A percentile compares a stretch with the other conserved stretches of the same genome.
Evolutionary conservation across 1,140 invertebrate species (phyloP).

Genomic region (Riptortus pedestris): DNA sequence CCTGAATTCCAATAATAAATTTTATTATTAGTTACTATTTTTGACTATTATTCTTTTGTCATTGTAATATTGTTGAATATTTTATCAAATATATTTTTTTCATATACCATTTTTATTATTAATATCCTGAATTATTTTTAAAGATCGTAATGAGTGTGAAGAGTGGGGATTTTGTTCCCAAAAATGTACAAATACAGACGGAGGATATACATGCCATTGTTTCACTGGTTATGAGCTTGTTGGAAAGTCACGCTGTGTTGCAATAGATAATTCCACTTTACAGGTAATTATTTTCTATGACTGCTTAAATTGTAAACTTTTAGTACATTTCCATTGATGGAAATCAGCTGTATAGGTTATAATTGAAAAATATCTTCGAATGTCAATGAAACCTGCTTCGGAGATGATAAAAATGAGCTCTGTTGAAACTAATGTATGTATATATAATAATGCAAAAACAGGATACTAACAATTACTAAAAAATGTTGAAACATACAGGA

Average conservation of each 20-base stretch:
- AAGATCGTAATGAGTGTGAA: slow-evolving; percentile 83
- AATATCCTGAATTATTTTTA: slow-evolving; percentile 27
- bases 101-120: background rate
- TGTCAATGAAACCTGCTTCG: too few species aligned
- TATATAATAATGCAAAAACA: too few species aligned
- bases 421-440: too few species aligned
- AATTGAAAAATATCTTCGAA: too few species aligned
- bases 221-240: slow-evolving; percentile 60
- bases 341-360: too few species aligned
- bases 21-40: background rate
- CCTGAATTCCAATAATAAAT: background rate
- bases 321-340: too few species aligned
- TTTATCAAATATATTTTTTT: background rate
- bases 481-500: too few species aligned
- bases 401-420: too few species aligned
- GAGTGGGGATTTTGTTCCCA: slow-evolving; percentile 96
- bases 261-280: slow-evolving; percentile 37
- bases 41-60: too few species aligned
- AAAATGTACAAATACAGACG: slow-evolving; percentile 73
- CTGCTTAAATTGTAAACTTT: too few species aligned
- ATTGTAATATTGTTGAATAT: background rate
- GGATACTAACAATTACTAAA: too few species aligned
- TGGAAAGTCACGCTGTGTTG: slow-evolving; percentile 55
- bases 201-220: slow-evolving; percentile 77
- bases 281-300: slow-evolving; percentile 22